These are phyloP conservation scores for Drosophila planitibia DNA, from an alignment of 2,888 invertebrate species.

Conservation along the genomic window DNA sequence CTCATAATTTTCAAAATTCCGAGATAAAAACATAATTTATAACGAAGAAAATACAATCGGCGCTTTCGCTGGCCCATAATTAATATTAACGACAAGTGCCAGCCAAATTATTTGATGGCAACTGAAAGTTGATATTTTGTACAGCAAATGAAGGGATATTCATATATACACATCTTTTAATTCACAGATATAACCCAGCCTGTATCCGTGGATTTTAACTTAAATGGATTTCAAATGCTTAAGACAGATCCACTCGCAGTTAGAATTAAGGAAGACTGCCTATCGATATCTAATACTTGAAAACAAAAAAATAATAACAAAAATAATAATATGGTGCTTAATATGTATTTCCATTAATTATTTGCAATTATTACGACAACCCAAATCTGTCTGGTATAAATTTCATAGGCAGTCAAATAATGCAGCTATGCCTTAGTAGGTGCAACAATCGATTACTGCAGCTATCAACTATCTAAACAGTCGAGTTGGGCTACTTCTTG, in stretches of 20 bases:
- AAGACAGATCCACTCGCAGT: no score
- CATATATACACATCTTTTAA: background rate
- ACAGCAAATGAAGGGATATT: background rate
- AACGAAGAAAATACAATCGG: constrained; percentile 17
- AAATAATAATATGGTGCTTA: background rate
- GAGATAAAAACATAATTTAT: constrained; percentile 25
- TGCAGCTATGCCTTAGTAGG: background rate
- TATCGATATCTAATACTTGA: background rate
- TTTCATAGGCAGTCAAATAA: background rate
- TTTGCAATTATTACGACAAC: background rate
- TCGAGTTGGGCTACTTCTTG: background rate
- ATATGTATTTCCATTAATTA: background rate
- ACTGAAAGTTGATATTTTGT: background rate
- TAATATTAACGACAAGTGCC: background rate
- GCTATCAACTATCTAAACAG: background rate
- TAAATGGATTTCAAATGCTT: background rate
- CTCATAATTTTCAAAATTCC: constrained; percentile 56
- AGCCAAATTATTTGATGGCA: background rate
- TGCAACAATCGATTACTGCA: no score
- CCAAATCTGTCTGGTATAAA: no score
- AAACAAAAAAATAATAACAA: background rate
- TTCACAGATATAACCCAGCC: background rate
- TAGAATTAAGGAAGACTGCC: background rate
- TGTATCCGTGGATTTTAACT: background rate
- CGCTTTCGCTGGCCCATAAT: constrained; percentile 52